Base-by-base conservation (phyloP, 2,113 vertebrate genomes). In the Setophaga coronata region DNA sequence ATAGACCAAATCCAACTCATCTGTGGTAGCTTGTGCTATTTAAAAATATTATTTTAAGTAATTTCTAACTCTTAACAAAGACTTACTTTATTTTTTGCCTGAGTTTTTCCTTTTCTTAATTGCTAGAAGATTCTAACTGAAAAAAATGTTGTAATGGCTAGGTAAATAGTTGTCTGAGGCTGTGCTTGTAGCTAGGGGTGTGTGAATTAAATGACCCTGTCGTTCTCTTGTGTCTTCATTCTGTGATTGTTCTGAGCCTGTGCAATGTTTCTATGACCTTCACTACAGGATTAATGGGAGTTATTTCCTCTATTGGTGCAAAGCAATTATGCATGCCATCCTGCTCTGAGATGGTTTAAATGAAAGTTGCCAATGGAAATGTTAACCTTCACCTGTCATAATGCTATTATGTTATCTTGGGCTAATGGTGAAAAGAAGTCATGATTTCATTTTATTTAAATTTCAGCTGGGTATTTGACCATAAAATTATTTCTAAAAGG, bases 371-470 rank as follows among this genome's bases (percentile, higher is more conserved):
- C 88, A 82, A 85, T 87, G 71, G 88, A 96, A 95, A 94, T 86
- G 78, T 89, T 97, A 95, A 95, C 95, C 84, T 95, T 96, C 94
- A 95, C 94, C 92, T 96, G 78, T 92, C 88, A 87, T 95, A 91
- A 91, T 91, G 90, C 89, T 91, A 84, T 85, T 95, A 95, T 93
- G 74, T 95, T 94, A 95, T 95, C 89, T 83, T 87, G 50, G 65
- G 40, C 58, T 96, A 95, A 96, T 92, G 82, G 88, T 76, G 56
- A 91, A 94, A 93, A 79, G 89, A 96, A 95, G 91, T 87, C 78
- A 82, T 82, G 74, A 94, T 96, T 96, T 90, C 80, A 92, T 97
- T 95, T 96, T 91, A 95, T 96, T 96, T 90, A 96, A 95, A 91
- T 95, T 96, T 97, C 89, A 86, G 67, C 79, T 90, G 81, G 61